Evolutionary conservation across 2,888 invertebrate species (phyloP), one percentile per base, ranked within the genome.

Genomic region (Eilema sororculum): DNA sequence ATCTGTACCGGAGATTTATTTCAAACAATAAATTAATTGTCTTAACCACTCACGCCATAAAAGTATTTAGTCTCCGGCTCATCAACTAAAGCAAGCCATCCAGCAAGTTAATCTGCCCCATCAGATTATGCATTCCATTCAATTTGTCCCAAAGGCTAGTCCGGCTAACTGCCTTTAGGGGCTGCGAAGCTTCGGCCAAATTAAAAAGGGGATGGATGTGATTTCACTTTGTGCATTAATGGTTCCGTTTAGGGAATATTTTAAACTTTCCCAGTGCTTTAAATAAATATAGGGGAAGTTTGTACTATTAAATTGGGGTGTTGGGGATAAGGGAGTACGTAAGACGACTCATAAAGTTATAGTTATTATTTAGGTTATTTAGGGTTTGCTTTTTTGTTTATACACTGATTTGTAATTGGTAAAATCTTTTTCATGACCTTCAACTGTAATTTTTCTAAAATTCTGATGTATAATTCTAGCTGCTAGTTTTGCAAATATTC

Each of bases 171-270:
- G 70, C 67, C 72, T 74, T 73, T 69, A 68, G 73, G 66, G 73
- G 68, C 56, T 64, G 69, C 62, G 60, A 69, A 66, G 65, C 60
- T 67, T 68, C 46, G 37, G 59, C 65, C 60, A 74, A 74, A 73
- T 76, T 72, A 69, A 71, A 74, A 73, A 67, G 52, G 28, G 59
- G 64, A 61, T 65, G 61, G 41, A 69, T 71, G 67, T 52, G 67
- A 74, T 68, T 72, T 72, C 67, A 69, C 79, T 82, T 81, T 80
- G 78, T 82, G 83, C 82, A 82, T 75, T 79, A 30, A 57, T 82
- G 86, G 83, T 78, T 74, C 76, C 77, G 81, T 84, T 77, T 71
- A 58, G 65, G 71, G 68, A 61, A 33, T 72, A 61, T 25, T n/a
- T 22, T 71, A 52, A 25, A 65, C 20, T 61, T 69, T 30, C 37